Evolutionary conservation across 2,797 vertebrate species (phyloP).

Genomic region (Phaenicophaeus curvirostris): DNA sequence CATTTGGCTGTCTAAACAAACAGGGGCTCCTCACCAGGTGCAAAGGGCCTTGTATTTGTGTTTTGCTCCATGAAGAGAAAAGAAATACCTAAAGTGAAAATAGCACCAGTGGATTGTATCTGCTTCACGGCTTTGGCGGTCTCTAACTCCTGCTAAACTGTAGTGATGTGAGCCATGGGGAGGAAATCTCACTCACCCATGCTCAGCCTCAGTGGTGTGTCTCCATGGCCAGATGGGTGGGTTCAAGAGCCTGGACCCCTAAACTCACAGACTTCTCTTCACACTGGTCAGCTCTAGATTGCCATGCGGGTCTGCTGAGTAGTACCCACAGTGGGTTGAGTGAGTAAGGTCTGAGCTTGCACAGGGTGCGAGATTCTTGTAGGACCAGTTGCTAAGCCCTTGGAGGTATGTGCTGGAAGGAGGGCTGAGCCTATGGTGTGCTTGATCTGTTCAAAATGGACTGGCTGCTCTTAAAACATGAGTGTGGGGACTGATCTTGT

Average conservation of each 20-base stretch:
- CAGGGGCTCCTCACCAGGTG: conserved; percentile 48
- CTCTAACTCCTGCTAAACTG: neutral
- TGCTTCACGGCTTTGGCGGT: conserved; percentile 1
- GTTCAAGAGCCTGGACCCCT: neutral
- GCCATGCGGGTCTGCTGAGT: neutral
- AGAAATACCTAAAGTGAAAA: conserved; percentile 47
- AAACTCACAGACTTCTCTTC: neutral
- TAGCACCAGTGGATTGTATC: neutral
- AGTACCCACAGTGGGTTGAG: neutral
- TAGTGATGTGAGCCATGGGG: neutral
- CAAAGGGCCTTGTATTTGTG: conserved; percentile 36
- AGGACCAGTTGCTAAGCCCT: neutral
- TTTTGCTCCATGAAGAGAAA: neutral
- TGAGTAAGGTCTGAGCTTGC: neutral
- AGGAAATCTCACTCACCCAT: accelerated
- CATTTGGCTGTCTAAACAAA: conserved; percentile 66
- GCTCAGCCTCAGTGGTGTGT: accelerated
- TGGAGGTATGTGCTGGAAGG: neutral
- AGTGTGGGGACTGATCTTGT: neutral
- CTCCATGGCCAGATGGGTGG: neutral
- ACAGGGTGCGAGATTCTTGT: neutral
- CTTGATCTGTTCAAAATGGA: neutral
- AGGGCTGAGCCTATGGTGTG: neutral
- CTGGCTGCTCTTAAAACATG: neutral
- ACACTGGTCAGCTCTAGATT: neutral